phyloP scores from a whole-genome alignment of 1,140 invertebrate genomes.

The Brachionus rubens region DNA sequence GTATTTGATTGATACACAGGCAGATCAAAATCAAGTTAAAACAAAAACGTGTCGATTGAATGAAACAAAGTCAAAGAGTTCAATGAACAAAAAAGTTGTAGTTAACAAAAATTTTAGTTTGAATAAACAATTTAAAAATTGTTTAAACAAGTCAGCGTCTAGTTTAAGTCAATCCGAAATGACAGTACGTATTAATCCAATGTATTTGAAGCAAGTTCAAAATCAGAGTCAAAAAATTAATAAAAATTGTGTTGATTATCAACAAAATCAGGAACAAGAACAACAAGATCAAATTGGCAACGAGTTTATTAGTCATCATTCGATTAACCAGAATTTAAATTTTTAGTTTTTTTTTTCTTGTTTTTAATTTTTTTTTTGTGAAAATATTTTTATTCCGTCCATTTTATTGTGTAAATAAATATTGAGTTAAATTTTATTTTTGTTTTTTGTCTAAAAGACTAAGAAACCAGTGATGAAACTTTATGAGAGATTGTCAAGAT shows the following conservation, averaged over 20 bases:
- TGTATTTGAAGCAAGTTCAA: slow-evolving; percentile 25
- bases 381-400: background rate
- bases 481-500: no score
- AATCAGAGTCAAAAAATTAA: background rate
- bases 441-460: no score
- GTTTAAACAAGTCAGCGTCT: background rate
- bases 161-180: background rate
- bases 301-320: slow-evolving; percentile 9
- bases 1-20: slow-evolving; percentile 2
- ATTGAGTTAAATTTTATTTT: slow-evolving; percentile 10
- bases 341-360: slow-evolving; percentile 33
- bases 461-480: no score
- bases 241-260: background rate
- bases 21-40: background rate
- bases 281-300: background rate
- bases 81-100: background rate
- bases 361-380: background rate
- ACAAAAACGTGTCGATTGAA: background rate
- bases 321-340: slow-evolving; percentile 15
- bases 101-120: background rate
- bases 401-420: slow-evolving; percentile 25
- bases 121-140: background rate
- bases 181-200: slow-evolving; percentile 1
- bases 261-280: no score
- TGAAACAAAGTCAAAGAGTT: background rate